Evolutionary conservation across 2,113 vertebrate species (phyloP).

Genomic region (Delphinapterus leucas): DNA sequence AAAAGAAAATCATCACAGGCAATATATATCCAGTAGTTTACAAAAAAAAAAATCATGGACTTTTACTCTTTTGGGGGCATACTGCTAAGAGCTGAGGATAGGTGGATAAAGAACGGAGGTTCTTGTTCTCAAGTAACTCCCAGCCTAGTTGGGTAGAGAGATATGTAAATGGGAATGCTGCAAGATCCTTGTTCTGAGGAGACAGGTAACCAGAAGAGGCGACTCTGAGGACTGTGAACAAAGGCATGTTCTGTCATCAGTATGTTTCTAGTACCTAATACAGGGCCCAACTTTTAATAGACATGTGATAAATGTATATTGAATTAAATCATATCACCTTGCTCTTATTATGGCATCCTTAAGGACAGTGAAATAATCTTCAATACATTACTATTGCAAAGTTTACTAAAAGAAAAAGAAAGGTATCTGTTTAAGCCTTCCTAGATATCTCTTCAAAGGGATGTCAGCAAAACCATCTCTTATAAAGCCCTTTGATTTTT

Average conservation of each 20-base stretch:
- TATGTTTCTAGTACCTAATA: background rate
- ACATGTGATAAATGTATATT: background rate
- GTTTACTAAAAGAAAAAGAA: conserved; percentile 19
- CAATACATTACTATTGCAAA: background rate
- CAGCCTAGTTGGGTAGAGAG: background rate
- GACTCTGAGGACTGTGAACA: background rate
- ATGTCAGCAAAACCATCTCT: background rate
- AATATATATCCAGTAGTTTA: background rate
- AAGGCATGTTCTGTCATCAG: background rate
- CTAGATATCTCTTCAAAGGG: background rate
- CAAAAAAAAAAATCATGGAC: background rate
- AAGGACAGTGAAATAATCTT: conserved; percentile 1
- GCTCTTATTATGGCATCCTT: background rate
- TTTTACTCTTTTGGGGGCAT: background rate
- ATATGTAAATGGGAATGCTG: background rate
- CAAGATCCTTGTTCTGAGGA: background rate
- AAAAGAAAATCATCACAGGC: background rate
- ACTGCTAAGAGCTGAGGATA: background rate
- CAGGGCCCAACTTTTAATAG: background rate
- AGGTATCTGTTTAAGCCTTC: background rate
- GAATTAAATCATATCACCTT: background rate
- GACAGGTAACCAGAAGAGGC: background rate
- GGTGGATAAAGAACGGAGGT: background rate
- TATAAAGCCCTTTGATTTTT: background rate
- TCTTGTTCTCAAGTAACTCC: background rate